These are phyloP conservation scores for Rhynchophorus ferrugineus DNA, from an alignment of 1,140 invertebrate genomes.

Conservation along the genomic window DNA sequence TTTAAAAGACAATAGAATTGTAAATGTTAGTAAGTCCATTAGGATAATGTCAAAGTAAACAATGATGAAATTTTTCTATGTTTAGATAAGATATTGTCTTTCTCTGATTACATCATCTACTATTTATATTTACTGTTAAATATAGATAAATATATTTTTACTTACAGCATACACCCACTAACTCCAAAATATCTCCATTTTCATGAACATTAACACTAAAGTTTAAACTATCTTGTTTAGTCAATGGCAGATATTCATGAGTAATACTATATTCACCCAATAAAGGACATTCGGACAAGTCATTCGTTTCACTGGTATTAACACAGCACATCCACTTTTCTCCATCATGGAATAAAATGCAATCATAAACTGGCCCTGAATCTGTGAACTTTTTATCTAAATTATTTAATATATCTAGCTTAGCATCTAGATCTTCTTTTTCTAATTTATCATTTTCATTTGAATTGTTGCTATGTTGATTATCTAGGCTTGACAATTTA, in stretches of 20 bases:
- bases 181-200: constrained; percentile 84
- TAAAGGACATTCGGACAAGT: constrained; percentile 64
- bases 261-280: constrained; percentile 82
- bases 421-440: constrained; percentile 85
- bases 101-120: too few species aligned
- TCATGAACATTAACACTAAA: constrained; percentile 90
- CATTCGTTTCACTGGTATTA: constrained; percentile 77
- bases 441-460: constrained; percentile 66
- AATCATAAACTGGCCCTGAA: constrained; percentile 85
- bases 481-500: constrained; percentile 65
- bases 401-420: constrained; percentile 72
- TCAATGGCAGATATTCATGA: constrained; percentile 70
- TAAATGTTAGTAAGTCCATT: too few species aligned
- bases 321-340: constrained; percentile 76
- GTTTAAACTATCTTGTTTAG: constrained; percentile 73
- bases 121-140: too few species aligned
- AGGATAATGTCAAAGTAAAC: too few species aligned
- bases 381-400: constrained; percentile 83
- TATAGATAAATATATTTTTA: too few species aligned
- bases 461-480: constrained; percentile 44
- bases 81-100: too few species aligned
- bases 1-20: constrained; percentile 41
- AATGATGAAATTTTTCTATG: too few species aligned
- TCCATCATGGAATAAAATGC: constrained; percentile 87
- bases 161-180: constrained; percentile 90